phyloP scores from a whole-genome alignment of 2,797 vertebrate species.

The Sphenodon punctatus region DNA sequence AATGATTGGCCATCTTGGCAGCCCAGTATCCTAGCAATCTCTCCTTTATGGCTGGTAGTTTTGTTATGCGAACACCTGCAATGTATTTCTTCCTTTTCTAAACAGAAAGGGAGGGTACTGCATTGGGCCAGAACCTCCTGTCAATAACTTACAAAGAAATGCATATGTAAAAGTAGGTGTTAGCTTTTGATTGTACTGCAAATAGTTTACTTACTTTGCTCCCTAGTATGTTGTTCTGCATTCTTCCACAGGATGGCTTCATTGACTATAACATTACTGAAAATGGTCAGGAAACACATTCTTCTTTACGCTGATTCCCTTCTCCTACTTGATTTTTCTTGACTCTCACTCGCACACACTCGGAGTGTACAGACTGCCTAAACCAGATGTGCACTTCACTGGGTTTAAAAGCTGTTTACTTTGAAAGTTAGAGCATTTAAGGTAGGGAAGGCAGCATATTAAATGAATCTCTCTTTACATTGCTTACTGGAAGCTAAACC shows the following conservation, averaged over 20 bases:
- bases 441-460: not conserved
- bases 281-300: not conserved
- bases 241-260: slow-evolving; percentile 59
- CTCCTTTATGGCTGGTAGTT: not conserved
- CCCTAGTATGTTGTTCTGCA: slow-evolving; percentile 30
- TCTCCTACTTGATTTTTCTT: not conserved
- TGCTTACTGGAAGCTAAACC: not conserved
- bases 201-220: not conserved
- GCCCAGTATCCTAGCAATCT: not conserved
- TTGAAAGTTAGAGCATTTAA: slow-evolving; percentile 13
- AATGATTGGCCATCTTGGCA: not conserved
- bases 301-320: not conserved
- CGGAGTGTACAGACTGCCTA: not conserved
- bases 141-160: not conserved
- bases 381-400: slow-evolving; percentile 8
- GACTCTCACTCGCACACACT: not conserved
- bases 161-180: rapidly evolving
- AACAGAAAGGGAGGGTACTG: not conserved
- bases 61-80: not conserved
- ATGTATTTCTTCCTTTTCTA: not conserved
- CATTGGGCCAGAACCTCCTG: not conserved
- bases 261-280: slow-evolving; percentile 12
- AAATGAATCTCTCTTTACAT: slow-evolving; percentile 1
- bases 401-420: slow-evolving; percentile 50
- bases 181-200: not conserved